Evolutionary conservation across 2,888 invertebrate species (phyloP), one percentile per base, ranked within the genome.

Genomic region (Apotomis capreana): DNA sequence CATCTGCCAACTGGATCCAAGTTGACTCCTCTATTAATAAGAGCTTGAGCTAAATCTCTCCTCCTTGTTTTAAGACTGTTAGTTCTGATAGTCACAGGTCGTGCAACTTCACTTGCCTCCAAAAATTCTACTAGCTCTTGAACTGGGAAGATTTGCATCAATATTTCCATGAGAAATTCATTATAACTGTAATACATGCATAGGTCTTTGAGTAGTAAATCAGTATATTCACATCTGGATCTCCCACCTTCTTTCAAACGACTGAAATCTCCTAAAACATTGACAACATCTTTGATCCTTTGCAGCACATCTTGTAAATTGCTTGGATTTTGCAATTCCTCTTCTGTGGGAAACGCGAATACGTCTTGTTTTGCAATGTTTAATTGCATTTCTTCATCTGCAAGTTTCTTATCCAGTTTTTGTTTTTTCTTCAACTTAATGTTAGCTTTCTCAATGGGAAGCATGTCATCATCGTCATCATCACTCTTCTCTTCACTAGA

Each of bases 1-100:
- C 99, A 99, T 88, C 99, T 98, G 5, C 99, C 99, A 70, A 99
- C 95, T 0, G 99, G 99, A 92, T 99, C 99, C 76, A 99, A 94
- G 94, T 99, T 99, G 0, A 99, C 98, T 36, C 99, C 99, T 82
- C 99, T 95, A 83, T 97, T 97, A 69, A 99, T 99, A 57, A 99
- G 93, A 12, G 98, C 96, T 83, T 98, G 98, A 4, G 99, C 99
- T 73, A 99, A 94, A 89, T 99, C 99, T 72, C 98, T 94, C 77
- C 99, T 94, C 69, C 99, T 94, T 0, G 97, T 97, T 91, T 99
- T 99, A 52, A 99, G 93, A 69, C 97, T 98, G 85, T 99, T 99
- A 0, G 99, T 97, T 74, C 99, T 95, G 75, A 99, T 97, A 0
- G 99, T 99, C 44, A 99, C 94, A 0, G 99, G 99, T 73, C 99